phyloP scores from a whole-genome alignment of 2,113 vertebrate genomes.

The Cyrtonyx montezumae region DNA sequence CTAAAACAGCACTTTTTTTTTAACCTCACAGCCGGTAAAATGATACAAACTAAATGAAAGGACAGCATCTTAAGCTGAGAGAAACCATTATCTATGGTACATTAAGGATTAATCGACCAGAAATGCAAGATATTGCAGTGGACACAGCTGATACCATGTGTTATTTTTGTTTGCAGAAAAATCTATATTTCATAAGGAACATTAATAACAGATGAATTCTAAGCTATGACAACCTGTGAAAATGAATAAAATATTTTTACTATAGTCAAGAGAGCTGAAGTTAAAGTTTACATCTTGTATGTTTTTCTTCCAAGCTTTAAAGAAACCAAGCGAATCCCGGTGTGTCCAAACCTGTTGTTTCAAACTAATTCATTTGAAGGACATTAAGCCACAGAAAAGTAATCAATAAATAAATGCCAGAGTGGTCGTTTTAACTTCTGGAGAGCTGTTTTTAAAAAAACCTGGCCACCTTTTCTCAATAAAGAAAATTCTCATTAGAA shows the following conservation, averaged over 20 bases:
- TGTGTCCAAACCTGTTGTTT: not conserved
- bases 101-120: conserved; percentile 72
- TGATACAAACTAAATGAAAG: conserved; percentile 62
- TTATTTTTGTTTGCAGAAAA: conserved; percentile 73
- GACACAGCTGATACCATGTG: conserved; percentile 58
- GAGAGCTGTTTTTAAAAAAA: not conserved
- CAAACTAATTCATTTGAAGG: not conserved
- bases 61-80: conserved; percentile 47
- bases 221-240: conserved; percentile 14
- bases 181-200: conserved; percentile 70
- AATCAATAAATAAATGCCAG: not conserved
- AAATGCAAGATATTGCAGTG: conserved; percentile 67
- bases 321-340: not conserved
- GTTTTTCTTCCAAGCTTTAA: not conserved
- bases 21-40: conserved; percentile 42
- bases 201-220: conserved; percentile 59
- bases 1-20: not conserved
- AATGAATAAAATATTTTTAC: conserved; percentile 31
- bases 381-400: not conserved
- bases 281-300: not conserved
- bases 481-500: not conserved
- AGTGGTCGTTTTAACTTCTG: not conserved
- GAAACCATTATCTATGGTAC: conserved; percentile 73
- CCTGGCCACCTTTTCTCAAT: not conserved
- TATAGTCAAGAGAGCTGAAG: conserved; percentile 20